Base-by-base conservation (phyloP, 2,797 vertebrate species). In the Sebastes goodei region DNA sequence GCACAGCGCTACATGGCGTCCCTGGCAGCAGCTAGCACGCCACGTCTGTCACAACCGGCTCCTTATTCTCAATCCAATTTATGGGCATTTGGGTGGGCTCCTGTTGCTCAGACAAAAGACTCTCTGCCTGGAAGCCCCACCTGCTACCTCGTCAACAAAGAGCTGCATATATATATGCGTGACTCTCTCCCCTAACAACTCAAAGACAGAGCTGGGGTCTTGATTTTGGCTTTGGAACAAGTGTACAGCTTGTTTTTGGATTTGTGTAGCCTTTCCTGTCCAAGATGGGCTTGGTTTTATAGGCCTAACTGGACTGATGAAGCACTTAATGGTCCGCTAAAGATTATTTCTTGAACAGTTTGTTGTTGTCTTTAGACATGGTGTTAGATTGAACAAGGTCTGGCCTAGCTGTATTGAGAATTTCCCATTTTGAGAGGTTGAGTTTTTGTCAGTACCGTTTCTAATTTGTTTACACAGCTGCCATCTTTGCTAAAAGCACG, bases 121-220 rank as follows among this genome's bases (percentile, higher is more conserved):
- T 78, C 57, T 80, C 74, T 76, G 82, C 80, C 76, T 74, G 61
- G 74, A 80, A 77, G 76, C 77, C 49, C 83, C 86, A 91, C 88
- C 84, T 90, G 88, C 90, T 81, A 55, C 80, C 79, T 77, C 15
- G 0, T 64, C 63, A 64, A 90, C 89, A 92, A 89, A 92, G 84
- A 86, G 68, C 76, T 63, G 65, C 74, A 75, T 60, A 62, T 74
- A 62, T 74, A 63, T 27, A 72, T 78, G 73, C 59, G 65, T 23
- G 5, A 63, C 71, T 25, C 29, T 27, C 46, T 66, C 60, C 32
- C 0, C 2, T 53, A 32, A 71, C 25, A 65, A 32, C 72, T 82
- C 30, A 55, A 4, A 66, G 27, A 55, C 83, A 82, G 76, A 73
- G 67, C 69, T 25, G n/a, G 4, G 55, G 76, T 76, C 42, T 88